A percentile compares a stretch with the other conserved stretches of the same genome.
Conservation (phyloP, 2,888 invertebrate species). For the Panorpa germanica region DNA sequence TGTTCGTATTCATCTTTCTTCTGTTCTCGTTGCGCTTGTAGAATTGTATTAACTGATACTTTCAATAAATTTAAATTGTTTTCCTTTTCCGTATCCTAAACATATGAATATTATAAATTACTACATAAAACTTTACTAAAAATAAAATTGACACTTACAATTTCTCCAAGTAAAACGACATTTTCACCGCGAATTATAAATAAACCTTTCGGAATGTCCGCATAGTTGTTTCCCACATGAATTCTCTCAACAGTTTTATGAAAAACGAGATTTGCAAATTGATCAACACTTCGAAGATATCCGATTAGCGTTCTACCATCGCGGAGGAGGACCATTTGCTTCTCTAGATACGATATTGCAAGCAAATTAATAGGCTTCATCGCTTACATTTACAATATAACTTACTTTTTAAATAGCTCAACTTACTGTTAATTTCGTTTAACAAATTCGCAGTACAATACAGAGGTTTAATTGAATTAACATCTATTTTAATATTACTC, state of each 20-base stretch:
- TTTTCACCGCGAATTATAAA: conserved; percentile 97
- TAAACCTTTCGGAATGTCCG: conserved; percentile 91
- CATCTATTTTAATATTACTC: no score
- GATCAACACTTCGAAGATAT: conserved; percentile 89
- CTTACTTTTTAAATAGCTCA: conserved; percentile 4
- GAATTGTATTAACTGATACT: conserved; percentile 85
- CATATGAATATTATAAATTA: conserved; percentile 13
- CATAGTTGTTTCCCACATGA: conserved; percentile 91
- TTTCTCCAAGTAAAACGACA: conserved; percentile 93
- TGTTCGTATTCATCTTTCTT: conserved; percentile 79
- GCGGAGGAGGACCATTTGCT: conserved; percentile 85
- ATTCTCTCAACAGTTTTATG: conserved; percentile 94
- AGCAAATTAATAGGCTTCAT: conserved; percentile 10
- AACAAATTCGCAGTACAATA: conserved; percentile 83
- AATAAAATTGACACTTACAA: conserved; percentile 51
- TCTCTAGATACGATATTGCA: conserved; percentile 37
- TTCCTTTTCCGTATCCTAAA: conserved; percentile 79
- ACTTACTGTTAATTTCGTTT: conserved; percentile 75
- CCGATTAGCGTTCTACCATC: conserved; percentile 96
- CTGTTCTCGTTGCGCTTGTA: conserved; percentile 83
- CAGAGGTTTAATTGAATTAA: conserved; percentile 34
- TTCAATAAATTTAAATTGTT: conserved; percentile 61
- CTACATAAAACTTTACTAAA: no score
- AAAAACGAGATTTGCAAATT: conserved; percentile 92
- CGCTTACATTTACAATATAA: conserved; percentile 14